Percentiles rank a stretch among this genome's conserved stretches.
Evolutionary conservation across 2,888 invertebrate genomes (phyloP).

Genomic region (Chrysotoxum bicinctum): DNA sequence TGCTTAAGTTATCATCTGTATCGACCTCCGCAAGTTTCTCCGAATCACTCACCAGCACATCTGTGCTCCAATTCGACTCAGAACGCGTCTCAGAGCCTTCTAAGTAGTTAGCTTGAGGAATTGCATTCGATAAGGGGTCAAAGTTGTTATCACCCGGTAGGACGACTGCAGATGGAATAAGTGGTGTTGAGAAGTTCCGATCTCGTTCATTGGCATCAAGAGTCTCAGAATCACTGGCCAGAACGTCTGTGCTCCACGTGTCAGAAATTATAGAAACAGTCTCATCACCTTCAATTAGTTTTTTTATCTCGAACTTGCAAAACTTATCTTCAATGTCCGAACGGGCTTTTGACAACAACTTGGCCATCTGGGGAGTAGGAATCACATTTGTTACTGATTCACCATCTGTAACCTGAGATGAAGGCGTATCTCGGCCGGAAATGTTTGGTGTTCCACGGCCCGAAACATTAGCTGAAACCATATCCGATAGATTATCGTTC

Average conservation of each 20-base stretch:
- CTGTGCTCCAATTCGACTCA: slow-evolving; percentile 98
- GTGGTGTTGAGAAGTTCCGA: slow-evolving; percentile 81
- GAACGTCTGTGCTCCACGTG: slow-evolving; percentile 99
- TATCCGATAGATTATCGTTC: slow-evolving; percentile 96
- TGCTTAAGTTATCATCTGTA: slow-evolving; percentile 86
- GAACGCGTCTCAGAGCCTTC: slow-evolving; percentile 96
- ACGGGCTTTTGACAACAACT: slow-evolving; percentile 89
- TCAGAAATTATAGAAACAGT: slow-evolving; percentile 98
- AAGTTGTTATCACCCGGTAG: slow-evolving; percentile 82
- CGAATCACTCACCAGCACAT: slow-evolving; percentile 96
- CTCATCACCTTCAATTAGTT: slow-evolving; percentile 92
- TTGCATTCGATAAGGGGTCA: slow-evolving; percentile 77
- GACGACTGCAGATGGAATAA: slow-evolving; percentile 81
- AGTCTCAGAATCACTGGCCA: slow-evolving; percentile 97
- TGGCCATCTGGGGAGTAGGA: slow-evolving; percentile 83
- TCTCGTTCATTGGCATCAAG: slow-evolving; percentile 89
- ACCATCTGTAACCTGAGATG: slow-evolving; percentile 93
- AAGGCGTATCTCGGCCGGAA: slow-evolving; percentile 97
- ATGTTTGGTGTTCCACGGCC: slow-evolving; percentile 97
- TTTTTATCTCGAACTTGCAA: slow-evolving; percentile 98
- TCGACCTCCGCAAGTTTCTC: slow-evolving; percentile 93
- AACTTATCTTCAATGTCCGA: slow-evolving; percentile 99
- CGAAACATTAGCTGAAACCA: slow-evolving; percentile 97
- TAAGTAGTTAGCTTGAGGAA: slow-evolving; percentile 81
- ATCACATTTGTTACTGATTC: slow-evolving; percentile 84